Percentiles rank a stretch among this genome's conserved stretches.
phyloP scores from a whole-genome alignment of 2,113 vertebrate species.

The Tachysurus vachellii region DNA sequence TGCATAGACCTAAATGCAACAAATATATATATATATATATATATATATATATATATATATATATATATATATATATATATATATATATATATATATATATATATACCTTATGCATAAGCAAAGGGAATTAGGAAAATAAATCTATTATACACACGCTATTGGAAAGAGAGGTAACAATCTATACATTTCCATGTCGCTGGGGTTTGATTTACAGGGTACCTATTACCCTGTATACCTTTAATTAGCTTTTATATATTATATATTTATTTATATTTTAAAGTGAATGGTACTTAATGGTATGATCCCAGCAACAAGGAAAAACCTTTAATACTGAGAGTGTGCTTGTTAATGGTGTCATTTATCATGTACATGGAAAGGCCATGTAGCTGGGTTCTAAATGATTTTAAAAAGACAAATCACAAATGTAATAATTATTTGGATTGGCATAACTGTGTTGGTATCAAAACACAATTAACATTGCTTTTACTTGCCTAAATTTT shows the following conservation, averaged over 20 bases:
- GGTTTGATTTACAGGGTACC: neutral
- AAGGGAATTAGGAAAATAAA: neutral
- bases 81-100: too few relatives aligned
- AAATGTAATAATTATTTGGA: neutral
- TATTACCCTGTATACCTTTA: neutral
- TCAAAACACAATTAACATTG: neutral
- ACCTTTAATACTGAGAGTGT: neutral
- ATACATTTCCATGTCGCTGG: neutral
- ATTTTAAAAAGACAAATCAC: neutral
- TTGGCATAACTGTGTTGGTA: neutral
- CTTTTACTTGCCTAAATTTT: neutral
- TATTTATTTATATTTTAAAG: neutral
- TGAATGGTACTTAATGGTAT: neutral
- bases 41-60: too few relatives aligned
- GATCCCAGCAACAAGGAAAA: conserved; percentile 1
- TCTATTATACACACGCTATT: neutral
- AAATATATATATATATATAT: too few relatives aligned
- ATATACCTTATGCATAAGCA: neutral
- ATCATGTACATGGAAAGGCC: conserved; percentile 2
- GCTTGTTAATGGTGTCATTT: conserved; percentile 12
- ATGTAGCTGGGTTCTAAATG: neutral
- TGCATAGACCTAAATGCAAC: neutral
- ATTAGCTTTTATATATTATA: neutral
- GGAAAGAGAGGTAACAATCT: neutral
- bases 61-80: too few relatives aligned